Percentiles rank a stretch among this genome's conserved stretches.
These are phyloP conservation scores for Antheraea yamamai DNA, from an alignment of 2,888 invertebrate genomes.

Conservation along the genomic window DNA sequence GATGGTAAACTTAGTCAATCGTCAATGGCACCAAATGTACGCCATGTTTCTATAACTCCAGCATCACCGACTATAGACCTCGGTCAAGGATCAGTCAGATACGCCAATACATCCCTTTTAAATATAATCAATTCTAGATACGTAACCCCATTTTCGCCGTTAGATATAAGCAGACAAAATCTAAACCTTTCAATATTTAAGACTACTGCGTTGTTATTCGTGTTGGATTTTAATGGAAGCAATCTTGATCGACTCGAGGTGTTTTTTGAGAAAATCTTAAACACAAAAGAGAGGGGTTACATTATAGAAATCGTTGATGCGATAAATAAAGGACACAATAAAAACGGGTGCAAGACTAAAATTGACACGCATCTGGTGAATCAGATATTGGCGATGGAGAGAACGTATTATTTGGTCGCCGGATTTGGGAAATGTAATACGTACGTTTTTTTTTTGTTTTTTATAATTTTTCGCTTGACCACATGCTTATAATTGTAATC, in stretches of 20 bases:
- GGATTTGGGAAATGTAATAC: not conserved
- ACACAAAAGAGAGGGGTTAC: slow-evolving; percentile 9
- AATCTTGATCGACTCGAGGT: not conserved
- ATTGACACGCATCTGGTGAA: not conserved
- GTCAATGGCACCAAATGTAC: not conserved
- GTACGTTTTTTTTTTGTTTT: not conserved
- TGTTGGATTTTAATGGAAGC: slow-evolving; percentile 1
- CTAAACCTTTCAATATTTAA: not conserved
- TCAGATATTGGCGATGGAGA: not conserved
- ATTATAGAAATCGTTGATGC: not conserved
- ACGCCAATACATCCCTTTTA: not conserved
- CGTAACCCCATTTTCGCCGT: not conserved
- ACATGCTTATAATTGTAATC: not conserved
- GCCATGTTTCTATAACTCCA: not conserved
- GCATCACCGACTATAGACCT: not conserved
- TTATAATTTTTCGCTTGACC: not conserved
- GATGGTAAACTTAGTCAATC: not conserved
- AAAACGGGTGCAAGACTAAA: not conserved
- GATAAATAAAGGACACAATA: slow-evolving; percentile 15
- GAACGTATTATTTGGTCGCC: not conserved
- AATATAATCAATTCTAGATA: not conserved
- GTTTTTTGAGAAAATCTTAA: not conserved
- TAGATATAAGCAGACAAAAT: not conserved
- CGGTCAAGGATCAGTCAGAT: not conserved
- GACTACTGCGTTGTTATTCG: not conserved